These are phyloP conservation scores for Agrotis puta DNA, from an alignment of 2,888 invertebrate genomes.

Conservation along the genomic window DNA sequence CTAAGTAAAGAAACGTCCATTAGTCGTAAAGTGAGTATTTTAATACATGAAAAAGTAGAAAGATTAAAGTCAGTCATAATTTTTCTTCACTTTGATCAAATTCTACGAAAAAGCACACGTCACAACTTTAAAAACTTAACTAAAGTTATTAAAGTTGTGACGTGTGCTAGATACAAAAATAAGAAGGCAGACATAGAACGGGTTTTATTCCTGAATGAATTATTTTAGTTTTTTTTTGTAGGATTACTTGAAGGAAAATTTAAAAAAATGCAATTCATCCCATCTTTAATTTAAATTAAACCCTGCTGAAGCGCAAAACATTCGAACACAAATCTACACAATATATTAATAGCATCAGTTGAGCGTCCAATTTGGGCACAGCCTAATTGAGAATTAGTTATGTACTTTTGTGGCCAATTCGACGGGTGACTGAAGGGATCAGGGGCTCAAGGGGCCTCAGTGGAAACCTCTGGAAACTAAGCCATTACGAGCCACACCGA, in stretches of 20 bases:
- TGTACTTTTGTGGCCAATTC: slow-evolving; percentile 49
- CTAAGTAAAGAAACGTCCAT: neutral
- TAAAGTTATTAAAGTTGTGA: neutral
- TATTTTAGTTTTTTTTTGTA: no score
- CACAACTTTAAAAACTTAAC: no score
- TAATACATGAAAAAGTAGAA: neutral
- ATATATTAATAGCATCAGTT: slow-evolving; percentile 11
- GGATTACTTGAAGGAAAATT: no score
- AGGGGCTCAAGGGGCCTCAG: slow-evolving; percentile 43
- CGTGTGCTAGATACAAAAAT: neutral
- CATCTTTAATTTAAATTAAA: neutral
- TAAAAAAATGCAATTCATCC: no score
- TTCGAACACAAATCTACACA: slow-evolving; percentile 6
- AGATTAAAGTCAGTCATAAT: neutral
- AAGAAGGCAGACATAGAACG: neutral
- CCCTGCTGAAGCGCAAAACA: neutral
- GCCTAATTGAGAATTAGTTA: slow-evolving; percentile 54
- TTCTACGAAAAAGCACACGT: no score
- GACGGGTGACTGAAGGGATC: slow-evolving; percentile 52
- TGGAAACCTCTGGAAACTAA: slow-evolving; percentile 20
- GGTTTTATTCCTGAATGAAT: no score
- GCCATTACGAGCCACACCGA: slow-evolving; percentile 15
- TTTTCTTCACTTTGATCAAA: no score
- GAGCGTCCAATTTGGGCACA: slow-evolving; percentile 23
- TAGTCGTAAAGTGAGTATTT: neutral